These are phyloP conservation scores for Lepidotrigona ventralis DNA, from an alignment of 1,140 invertebrate species.

Conservation along the genomic window DNA sequence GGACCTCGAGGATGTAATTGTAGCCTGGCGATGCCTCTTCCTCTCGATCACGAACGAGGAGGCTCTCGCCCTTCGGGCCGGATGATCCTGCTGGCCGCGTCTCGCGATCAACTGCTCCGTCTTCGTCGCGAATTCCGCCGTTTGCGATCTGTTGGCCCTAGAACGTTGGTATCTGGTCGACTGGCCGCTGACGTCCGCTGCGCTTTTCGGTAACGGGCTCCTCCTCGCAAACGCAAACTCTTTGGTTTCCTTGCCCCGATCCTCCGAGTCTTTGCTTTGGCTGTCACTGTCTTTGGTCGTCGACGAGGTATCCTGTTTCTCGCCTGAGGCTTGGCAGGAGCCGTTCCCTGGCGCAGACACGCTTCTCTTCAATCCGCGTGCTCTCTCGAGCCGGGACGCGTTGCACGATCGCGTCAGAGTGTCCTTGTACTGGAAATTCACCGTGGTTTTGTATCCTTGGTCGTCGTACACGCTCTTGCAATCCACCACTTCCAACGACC, in stretches of 20 bases:
- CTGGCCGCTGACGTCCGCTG: slow-evolving; percentile 31
- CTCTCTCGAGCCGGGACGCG: slow-evolving; percentile 20
- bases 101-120: slow-evolving; percentile 62
- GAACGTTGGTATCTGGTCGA: slow-evolving; percentile 44
- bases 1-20: slow-evolving; percentile 54
- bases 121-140: slow-evolving; percentile 52
- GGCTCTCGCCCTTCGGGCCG: slow-evolving; percentile 51
- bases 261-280: slow-evolving; percentile 2
- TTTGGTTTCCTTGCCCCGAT: slow-evolving; percentile 5
- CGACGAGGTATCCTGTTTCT: neutral
- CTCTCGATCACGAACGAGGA: slow-evolving; percentile 62
- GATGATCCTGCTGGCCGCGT: slow-evolving; percentile 30
- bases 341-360: slow-evolving; percentile 52
- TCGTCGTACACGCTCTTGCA: slow-evolving; percentile 31
- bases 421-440: slow-evolving; percentile 52
- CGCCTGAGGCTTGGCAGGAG: neutral
- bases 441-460: slow-evolving; percentile 45
- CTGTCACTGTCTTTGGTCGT: slow-evolving; percentile 27
- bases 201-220: slow-evolving; percentile 22
- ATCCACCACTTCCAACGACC: slow-evolving; percentile 17
- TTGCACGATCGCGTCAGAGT: slow-evolving; percentile 45
- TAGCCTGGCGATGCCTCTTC: slow-evolving; percentile 40
- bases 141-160: slow-evolving; percentile 38
- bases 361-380: slow-evolving; percentile 44
- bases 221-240: slow-evolving; percentile 25